Evolutionary conservation across 2,113 vertebrate genomes (phyloP).

Genomic region (Brachionichthys hirsutus): DNA sequence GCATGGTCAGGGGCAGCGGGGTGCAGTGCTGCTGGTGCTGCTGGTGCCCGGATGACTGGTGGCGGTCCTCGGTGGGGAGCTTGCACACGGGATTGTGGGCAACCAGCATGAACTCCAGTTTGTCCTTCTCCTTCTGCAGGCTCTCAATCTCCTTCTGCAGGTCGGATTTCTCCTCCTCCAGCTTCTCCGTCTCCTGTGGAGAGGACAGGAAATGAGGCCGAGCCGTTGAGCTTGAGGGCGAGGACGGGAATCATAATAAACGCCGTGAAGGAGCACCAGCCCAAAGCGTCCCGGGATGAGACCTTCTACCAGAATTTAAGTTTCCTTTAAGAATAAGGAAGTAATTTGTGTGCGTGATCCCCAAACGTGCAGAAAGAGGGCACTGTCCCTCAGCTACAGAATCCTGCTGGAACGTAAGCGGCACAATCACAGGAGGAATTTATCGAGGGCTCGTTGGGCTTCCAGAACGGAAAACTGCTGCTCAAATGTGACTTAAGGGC

Average conservation of each 20-base stretch:
- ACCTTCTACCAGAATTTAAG: background rate
- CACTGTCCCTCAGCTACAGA: constrained; percentile 42
- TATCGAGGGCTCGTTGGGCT: constrained; percentile 8
- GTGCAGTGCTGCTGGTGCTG: constrained; percentile 72
- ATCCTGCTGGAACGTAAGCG: background rate
- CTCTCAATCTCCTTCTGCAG: constrained; percentile 96
- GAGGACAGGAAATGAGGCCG: background rate
- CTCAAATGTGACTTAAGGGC: constrained; percentile 1
- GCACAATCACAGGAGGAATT: constrained; percentile 18
- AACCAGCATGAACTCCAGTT: constrained; percentile 98
- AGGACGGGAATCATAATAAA: background rate
- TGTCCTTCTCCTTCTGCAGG: constrained; percentile 98
- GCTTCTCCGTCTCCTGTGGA: constrained; percentile 92
- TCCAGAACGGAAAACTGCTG: background rate
- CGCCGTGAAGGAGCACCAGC: too few relatives aligned
- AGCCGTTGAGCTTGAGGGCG: too few relatives aligned
- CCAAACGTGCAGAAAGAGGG: constrained; percentile 52
- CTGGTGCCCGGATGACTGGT: constrained; percentile 51
- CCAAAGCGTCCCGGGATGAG: too few relatives aligned
- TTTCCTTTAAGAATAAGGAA: background rate
- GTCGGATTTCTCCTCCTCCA: constrained; percentile 95
- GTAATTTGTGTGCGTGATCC: background rate
- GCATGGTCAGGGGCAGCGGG: constrained; percentile 81
- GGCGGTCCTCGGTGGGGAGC: constrained; percentile 86
- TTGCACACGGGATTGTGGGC: constrained; percentile 96